Base-by-base conservation (phyloP, 2,113 vertebrate genomes). In the Coptodon bakossiorum region DNA sequence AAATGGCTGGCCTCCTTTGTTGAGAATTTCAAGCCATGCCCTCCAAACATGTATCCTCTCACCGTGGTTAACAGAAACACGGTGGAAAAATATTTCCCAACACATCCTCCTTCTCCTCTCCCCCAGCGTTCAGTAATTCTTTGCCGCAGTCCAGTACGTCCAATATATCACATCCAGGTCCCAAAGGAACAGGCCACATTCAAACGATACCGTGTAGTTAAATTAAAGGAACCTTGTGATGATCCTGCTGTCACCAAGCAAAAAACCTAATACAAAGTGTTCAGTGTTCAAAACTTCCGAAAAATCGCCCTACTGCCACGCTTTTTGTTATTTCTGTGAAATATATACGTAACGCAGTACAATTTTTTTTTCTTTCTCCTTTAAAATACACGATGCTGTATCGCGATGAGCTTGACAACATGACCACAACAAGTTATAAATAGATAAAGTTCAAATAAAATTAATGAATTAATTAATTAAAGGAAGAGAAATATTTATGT, bases 141-240 rank as follows among this genome's bases (percentile, higher is more conserved):
- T 56, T 50, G 71, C 71, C 73, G 71, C n/a, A 17, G 83, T 78
- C 83, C 84, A 87, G 80, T 83, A 83, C 56, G 10, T 80, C 38
- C 86, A 83, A 79, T 92, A 92, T 78, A 84, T 91, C 68, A 90
- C 52, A 73, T 68, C 22, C 36, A 76, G 82, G 86, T 88, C 61
- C 66, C 27, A 31, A 38, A 68, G 85, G 56, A 88, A 73, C 31
- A 81, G 63, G 43, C 78, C 36, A 6, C 11, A 50, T 83, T 84
- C 16, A 48, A 88, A 82, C 8, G 11, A 68, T 43, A 22, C 36
- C 59, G 48, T 38, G 52, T 24, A 34, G 71, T 79, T 43, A 24
- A 73, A 73, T 11, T 5, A 48, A 73, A 48, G 22, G 68, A 73
- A 52, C 66, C 38, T 29, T 73, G 5, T 5, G 40, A 29, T 7